Base-by-base conservation (phyloP, 2,888 invertebrate genomes). In the Tenthredo notha region DNA sequence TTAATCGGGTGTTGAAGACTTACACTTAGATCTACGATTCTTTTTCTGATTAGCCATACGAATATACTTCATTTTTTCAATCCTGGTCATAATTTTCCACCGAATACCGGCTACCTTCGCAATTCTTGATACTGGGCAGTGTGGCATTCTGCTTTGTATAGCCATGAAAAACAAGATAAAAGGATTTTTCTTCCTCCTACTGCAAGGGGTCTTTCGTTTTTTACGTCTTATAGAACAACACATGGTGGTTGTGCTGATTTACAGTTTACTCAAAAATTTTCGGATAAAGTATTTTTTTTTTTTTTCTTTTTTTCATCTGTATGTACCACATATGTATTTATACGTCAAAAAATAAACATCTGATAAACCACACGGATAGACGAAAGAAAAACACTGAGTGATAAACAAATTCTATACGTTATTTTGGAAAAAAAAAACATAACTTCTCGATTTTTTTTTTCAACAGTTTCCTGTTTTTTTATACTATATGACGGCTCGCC, bases 81-180 rank as follows among this genome's bases (percentile, higher is more conserved):
- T n/a, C 10, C 18, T 37, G 70, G 83, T 83, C 83, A 83, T 83
- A 12, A 5, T 67, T 47, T 70, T 83, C 83, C 83, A 83, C 10
- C 83, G 83, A 25, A 65, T 67, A 67, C 83, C 83, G 6, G 67
- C 65, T 6, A 67, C 33, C 70, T 83, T 83, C 18, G 83, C 83
- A 25, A 83, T 65, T 37, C 47, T 65, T 18, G 65, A 70, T 9
- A 83, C 83, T 9, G 83, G 83, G n/a, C 83, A 83, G 10, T 65
- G 6, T 12, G 83, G 83, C 40, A 83, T 47, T n/a, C 83, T 47
- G 29, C 83, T 67, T 83, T 83, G 83, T 29, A 83, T 61, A 29
- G 83, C 37, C 50, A 72, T 10, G 61, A 67, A 85, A 25, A 85
- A 84, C 25, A 84, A 40, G 58, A 75, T 72, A 61, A 85, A 85